Percentiles rank a stretch among this genome's conserved stretches.
These are phyloP conservation scores for Wasmannia auropunctata DNA, from an alignment of 1,140 invertebrate genomes.

Conservation along the genomic window DNA sequence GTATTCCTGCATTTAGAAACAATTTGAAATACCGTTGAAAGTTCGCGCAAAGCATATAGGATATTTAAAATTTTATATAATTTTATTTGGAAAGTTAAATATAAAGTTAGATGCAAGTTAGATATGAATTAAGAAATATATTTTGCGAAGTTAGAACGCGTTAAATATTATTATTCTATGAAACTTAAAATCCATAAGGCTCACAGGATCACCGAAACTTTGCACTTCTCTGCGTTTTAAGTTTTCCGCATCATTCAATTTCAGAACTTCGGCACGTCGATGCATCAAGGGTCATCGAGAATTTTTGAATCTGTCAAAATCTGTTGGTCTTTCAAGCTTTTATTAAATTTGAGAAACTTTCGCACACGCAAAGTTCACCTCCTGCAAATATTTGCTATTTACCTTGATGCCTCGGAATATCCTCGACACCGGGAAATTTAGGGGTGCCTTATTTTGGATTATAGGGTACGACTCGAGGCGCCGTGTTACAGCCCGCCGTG, in stretches of 20 bases:
- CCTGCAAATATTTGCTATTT: background rate
- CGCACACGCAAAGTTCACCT: background rate
- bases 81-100: background rate
- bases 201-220: background rate
- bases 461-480: background rate
- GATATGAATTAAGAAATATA: background rate
- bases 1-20: background rate
- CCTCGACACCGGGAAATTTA: background rate
- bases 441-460: slow-evolving; percentile 5
- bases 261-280: background rate
- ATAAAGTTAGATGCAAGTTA: background rate
- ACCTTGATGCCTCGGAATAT: background rate
- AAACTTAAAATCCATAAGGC: background rate
- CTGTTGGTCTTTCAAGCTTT: background rate
- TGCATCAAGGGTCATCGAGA: background rate
- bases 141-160: background rate
- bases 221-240: background rate
- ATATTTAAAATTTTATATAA: background rate
- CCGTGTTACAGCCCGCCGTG: background rate
- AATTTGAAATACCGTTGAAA: background rate
- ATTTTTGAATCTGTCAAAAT: background rate
- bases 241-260: background rate
- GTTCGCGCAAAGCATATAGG: background rate
- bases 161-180: background rate
- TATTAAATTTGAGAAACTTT: background rate